Evolutionary conservation across 2,797 vertebrate genomes (phyloP).

Genomic region (Leptatherina wallacei): DNA sequence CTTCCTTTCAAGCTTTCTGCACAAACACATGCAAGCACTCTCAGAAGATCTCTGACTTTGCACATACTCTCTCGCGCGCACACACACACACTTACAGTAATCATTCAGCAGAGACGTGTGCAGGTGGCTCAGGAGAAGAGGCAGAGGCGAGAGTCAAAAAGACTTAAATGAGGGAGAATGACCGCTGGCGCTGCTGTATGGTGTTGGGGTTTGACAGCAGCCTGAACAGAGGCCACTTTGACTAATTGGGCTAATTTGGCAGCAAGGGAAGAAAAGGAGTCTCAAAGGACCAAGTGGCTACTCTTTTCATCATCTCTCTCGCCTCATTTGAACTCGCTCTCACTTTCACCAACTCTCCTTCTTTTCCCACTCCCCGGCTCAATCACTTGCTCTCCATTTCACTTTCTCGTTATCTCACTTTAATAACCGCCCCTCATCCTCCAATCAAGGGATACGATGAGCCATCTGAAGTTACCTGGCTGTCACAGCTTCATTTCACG

Average conservation of each 20-base stretch:
- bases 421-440: conserved; percentile 65
- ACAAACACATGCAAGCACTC: conserved; percentile 57
- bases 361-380: conserved; percentile 42
- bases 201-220: conserved; percentile 79
- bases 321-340: conserved; percentile 72
- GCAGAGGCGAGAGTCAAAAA: conserved; percentile 75
- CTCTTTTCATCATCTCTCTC: conserved; percentile 83
- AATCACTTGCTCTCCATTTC: conserved; percentile 49
- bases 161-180: conserved; percentile 81
- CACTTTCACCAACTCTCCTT: conserved; percentile 55
- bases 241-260: conserved; percentile 87
- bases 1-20: conserved; percentile 73
- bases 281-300: conserved; percentile 80
- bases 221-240: conserved; percentile 79
- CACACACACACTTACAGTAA: conserved; percentile 50
- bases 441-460: conserved; percentile 64
- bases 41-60: conserved; percentile 19
- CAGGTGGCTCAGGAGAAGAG: conserved; percentile 73
- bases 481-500: conserved; percentile 55
- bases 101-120: conserved; percentile 66
- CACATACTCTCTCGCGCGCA: neutral
- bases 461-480: conserved; percentile 67
- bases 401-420: conserved; percentile 68
- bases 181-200: conserved; percentile 78
- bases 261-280: conserved; percentile 76